Base-by-base conservation (phyloP, 2,888 invertebrate genomes). In the Balanococcus diminutus region DNA sequence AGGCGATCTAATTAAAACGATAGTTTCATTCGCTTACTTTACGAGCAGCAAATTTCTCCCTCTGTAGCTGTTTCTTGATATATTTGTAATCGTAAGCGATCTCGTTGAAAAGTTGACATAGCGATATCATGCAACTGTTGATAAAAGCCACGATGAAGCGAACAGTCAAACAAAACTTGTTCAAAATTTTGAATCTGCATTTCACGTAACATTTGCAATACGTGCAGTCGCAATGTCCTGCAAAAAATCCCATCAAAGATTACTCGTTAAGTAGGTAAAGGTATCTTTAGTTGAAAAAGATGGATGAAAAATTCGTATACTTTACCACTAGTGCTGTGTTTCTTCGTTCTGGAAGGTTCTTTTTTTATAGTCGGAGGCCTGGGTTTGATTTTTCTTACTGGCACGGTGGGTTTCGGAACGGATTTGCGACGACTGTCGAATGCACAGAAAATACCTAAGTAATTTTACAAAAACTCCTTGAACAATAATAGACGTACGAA, bases 1-100 rank as follows among this genome's bases (percentile, higher is more conserved):
- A n/a, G n/a, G n/a, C n/a, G n/a, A n/a, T n/a, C 46, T 56, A 36
- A 36, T 36, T 51, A 19, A 51, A 3, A 31, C 14, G n/a, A 61
- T 61, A 9, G 9, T 36, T 46, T n/a, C n/a, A 4, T 46, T 46
- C 4, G 0, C 31, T 36, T 25, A 84, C 84, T 56, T 84, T 84
- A 11, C 56, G 28, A 46, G 75, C 75, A 9, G 42, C 42, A 8
- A 75, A 28, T 51, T 98, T 98, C 89, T 99, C 99, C 87, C 94
- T 92, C 0, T 95, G 93, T 86, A 99, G 92, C 42, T 96, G 95
- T 88, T 94, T 94, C 28, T 98, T 95, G 0, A 99, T 96, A 90
- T 97, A 98, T 89, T 99, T 93, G 91, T 98, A 98, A 90, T 99
- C 98, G 86, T 95, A 92, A 0, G 99, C 98, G 88, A 96, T 94